Conservation (phyloP, 2,888 invertebrate genomes). For the Lasioglossum leucozonium region DNA sequence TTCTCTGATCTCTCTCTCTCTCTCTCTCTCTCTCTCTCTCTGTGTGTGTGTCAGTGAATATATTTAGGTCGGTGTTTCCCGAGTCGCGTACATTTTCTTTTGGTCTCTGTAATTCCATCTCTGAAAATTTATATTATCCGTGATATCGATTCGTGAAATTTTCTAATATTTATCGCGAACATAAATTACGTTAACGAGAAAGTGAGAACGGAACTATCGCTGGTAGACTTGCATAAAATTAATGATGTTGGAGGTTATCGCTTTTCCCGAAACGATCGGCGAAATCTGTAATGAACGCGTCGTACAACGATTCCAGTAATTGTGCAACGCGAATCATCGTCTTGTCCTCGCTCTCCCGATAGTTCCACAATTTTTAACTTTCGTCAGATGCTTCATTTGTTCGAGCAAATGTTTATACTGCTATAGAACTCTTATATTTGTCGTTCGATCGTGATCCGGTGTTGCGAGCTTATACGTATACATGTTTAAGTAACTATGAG, state of each 20-base stretch:
- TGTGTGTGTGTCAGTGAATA: conserved; percentile 1
- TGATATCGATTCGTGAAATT: neutral
- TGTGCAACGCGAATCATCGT: neutral
- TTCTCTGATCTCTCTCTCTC: too few relatives aligned
- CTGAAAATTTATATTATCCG: neutral
- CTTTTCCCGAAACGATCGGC: neutral
- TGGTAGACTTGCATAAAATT: neutral
- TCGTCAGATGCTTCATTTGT: neutral
- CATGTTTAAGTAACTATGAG: too few relatives aligned
- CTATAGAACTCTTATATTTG: too few relatives aligned
- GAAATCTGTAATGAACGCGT: neutral
- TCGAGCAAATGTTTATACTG: too few relatives aligned
- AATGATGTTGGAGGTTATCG: neutral
- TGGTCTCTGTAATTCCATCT: neutral
- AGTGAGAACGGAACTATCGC: too few relatives aligned
- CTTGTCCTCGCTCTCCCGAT: neutral
- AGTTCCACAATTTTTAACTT: neutral
- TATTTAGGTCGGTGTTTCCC: neutral
- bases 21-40: too few relatives aligned
- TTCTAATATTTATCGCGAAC: neutral
- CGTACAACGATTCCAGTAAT: neutral
- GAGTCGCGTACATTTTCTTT: too few relatives aligned
- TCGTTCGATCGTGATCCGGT: too few relatives aligned
- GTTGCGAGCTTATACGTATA: too few relatives aligned
- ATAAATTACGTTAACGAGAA: neutral